phyloP scores from a whole-genome alignment of 2,888 invertebrate genomes.

The Drosophila niveifrons region DNA sequence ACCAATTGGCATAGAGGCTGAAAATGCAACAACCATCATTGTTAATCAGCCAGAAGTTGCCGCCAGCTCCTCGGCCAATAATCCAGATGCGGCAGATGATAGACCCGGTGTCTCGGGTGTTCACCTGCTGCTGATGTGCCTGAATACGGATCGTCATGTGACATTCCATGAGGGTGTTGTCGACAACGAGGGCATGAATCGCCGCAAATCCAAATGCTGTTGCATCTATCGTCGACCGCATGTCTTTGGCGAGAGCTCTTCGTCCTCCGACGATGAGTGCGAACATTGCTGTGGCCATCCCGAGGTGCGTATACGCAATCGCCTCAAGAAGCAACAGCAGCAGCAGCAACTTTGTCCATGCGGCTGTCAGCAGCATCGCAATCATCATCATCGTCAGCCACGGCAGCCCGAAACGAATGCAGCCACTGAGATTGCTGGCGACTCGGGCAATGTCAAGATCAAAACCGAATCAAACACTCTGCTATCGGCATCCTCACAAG shows the following conservation, averaged over 20 bases:
- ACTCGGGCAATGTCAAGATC: constrained; percentile 8
- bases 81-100: constrained; percentile 6
- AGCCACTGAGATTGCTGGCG: constrained; percentile 21
- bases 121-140: constrained; percentile 41
- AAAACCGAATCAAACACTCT: neutral
- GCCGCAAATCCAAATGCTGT: constrained; percentile 70
- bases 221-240: constrained; percentile 67
- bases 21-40: neutral
- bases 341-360: neutral
- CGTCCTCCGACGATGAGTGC: constrained; percentile 73
- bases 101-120: constrained; percentile 31
- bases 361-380: neutral
- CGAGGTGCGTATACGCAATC: constrained; percentile 58
- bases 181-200: constrained; percentile 64
- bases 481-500: constrained; percentile 6
- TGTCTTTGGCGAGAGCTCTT: constrained; percentile 62
- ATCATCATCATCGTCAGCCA: neutral
- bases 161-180: constrained; percentile 55
- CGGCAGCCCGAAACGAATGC: neutral
- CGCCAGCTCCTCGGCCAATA: neutral
- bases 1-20: constrained; percentile 1
- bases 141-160: constrained; percentile 39
- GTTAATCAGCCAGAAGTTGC: neutral
- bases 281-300: constrained; percentile 72
- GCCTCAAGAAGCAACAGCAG: constrained; percentile 39